Percentiles rank a stretch among this genome's conserved stretches.
Conservation (phyloP, 2,797 vertebrate genomes). For the Adrianichthys oophorus region DNA sequence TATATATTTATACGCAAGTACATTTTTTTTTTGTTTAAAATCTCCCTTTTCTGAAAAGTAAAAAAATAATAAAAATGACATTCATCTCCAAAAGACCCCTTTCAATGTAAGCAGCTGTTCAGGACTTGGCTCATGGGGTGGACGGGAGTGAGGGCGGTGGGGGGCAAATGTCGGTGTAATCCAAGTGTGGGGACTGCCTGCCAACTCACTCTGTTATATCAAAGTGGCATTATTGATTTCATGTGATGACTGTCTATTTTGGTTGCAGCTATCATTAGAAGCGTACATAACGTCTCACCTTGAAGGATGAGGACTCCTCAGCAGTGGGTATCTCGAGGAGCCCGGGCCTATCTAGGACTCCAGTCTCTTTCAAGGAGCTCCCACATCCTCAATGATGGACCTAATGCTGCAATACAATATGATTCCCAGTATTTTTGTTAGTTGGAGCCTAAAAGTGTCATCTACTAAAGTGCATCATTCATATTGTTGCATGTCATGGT, state of each 20-base stretch:
- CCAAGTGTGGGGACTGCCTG: constrained; percentile 21
- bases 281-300: constrained; percentile 33
- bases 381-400: neutral
- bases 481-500: too few relatives aligned
- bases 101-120: neutral
- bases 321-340: constrained; percentile 14
- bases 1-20: too few relatives aligned
- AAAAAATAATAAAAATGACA: too few relatives aligned
- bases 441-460: too few relatives aligned
- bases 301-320: constrained; percentile 34
- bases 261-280: constrained; percentile 58
- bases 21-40: too few relatives aligned
- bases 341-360: neutral
- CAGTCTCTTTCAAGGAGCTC: neutral
- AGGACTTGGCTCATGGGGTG: neutral
- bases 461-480: too few relatives aligned
- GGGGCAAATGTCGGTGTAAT: constrained; percentile 34
- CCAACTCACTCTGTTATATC: constrained; percentile 52
- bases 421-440: too few relatives aligned
- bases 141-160: neutral
- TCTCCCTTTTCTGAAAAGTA: too few relatives aligned
- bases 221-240: constrained; percentile 76
- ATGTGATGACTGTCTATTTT: constrained; percentile 68
- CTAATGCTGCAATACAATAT: neutral
- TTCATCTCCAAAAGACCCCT: neutral